Conservation (phyloP, 2,113 vertebrate species). For the Psettodes erumei region DNA sequence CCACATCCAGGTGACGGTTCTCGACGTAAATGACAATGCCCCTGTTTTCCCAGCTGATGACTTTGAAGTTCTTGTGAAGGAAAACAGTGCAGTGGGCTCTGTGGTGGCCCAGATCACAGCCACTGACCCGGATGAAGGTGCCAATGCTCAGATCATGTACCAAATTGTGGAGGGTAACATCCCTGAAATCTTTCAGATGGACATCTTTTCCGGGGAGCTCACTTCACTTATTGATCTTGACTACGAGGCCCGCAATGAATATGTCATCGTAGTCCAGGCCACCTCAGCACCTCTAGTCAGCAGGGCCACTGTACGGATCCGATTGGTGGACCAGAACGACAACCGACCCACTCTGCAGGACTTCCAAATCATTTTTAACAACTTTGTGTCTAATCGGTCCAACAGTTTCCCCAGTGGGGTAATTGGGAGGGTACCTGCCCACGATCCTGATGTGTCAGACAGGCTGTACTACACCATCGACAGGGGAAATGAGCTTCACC, state of each 20-base stretch:
- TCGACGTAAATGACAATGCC: constrained; percentile 97
- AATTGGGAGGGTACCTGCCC: constrained; percentile 94
- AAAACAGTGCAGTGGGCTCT: constrained; percentile 96
- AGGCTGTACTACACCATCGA: constrained; percentile 95
- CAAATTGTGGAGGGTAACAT: constrained; percentile 99
- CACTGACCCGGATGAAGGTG: constrained; percentile 93
- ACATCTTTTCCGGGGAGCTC: constrained; percentile 98
- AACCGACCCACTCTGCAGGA: constrained; percentile 93
- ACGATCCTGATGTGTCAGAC: constrained; percentile 96
- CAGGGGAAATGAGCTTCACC: constrained; percentile 94
- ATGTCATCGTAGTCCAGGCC: constrained; percentile 96
- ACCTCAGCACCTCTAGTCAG: constrained; percentile 97
- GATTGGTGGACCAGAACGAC: constrained; percentile 96
- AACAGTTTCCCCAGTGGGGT: constrained; percentile 96
- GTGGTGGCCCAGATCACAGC: constrained; percentile 97
- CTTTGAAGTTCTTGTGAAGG: constrained; percentile 95
- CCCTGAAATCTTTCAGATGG: constrained; percentile 98
- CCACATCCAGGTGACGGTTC: constrained; percentile 93
- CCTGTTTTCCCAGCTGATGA: constrained; percentile 96
- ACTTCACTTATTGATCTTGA: constrained; percentile 97
- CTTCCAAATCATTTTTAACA: constrained; percentile 99
- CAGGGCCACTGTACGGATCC: constrained; percentile 92
- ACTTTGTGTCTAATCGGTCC: constrained; percentile 96
- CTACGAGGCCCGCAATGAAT: constrained; percentile 92
- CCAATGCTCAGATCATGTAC: constrained; percentile 98